A percentile compares a stretch with the other conserved stretches of the same genome.
These are phyloP conservation scores for Brachirus orientalis DNA, from an alignment of 2,113 vertebrate genomes.

Conservation along the genomic window DNA sequence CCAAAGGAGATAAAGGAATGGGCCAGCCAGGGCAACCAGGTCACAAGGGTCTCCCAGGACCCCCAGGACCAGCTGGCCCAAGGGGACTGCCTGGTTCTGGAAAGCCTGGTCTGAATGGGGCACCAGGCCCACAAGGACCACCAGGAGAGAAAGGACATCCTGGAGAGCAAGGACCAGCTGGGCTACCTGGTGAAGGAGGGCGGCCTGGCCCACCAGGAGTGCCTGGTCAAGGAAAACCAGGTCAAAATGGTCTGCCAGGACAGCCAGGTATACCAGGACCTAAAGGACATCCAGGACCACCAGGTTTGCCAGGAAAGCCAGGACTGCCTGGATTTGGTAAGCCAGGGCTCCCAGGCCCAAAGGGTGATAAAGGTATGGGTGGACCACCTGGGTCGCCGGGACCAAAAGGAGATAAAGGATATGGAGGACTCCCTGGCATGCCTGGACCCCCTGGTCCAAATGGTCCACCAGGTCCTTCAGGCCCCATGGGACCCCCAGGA, in stretches of 20 bases:
- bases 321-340: constrained; percentile 93
- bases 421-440: constrained; percentile 87
- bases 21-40: constrained; percentile 91
- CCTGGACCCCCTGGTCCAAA: constrained; percentile 87
- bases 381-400: constrained; percentile 87
- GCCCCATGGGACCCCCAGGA: constrained; percentile 88
- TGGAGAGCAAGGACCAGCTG: constrained; percentile 86
- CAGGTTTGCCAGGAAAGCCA: constrained; percentile 90
- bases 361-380: constrained; percentile 89
- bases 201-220: constrained; percentile 88
- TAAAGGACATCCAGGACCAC: constrained; percentile 92
- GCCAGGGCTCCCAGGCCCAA: constrained; percentile 90
- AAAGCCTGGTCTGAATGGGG: constrained; percentile 91
- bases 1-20: constrained; percentile 93
- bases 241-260: constrained; percentile 90
- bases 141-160: constrained; percentile 88
- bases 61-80: constrained; percentile 87
- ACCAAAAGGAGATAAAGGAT: constrained; percentile 91
- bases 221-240: constrained; percentile 91
- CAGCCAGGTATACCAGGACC: constrained; percentile 89
- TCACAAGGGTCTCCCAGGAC: constrained; percentile 89
- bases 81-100: constrained; percentile 91
- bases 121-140: constrained; percentile 89
- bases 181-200: constrained; percentile 85
- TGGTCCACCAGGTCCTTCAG: constrained; percentile 86